phyloP scores from a whole-genome alignment of 2,113 vertebrate genomes.

The Panthera leo region DNA sequence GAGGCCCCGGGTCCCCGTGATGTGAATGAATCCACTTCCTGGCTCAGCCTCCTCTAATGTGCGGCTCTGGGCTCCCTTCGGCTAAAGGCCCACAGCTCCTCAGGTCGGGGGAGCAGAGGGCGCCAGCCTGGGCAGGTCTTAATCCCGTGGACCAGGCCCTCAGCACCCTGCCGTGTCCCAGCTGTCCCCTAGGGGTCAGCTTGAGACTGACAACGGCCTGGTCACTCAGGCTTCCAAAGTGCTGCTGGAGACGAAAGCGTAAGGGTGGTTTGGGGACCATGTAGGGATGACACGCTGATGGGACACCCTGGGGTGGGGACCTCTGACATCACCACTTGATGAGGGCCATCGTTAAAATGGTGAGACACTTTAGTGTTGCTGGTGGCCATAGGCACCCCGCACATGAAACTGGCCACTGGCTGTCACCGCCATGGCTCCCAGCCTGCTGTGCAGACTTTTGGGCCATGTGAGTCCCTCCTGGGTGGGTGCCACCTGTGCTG shows the following conservation, averaged over 20 bases:
- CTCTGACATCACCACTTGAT: not conserved
- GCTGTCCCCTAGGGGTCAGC: slow-evolving; percentile 74
- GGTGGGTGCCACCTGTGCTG: not conserved
- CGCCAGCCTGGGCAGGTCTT: not conserved
- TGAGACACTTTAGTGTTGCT: not conserved
- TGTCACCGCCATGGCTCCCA: not conserved
- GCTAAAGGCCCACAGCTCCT: not conserved
- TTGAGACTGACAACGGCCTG: not conserved
- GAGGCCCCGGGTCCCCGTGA: not conserved
- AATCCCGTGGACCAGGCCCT: not conserved
- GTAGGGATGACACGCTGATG: too few relatives aligned
- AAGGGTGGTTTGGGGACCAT: not conserved
- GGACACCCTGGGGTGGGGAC: not conserved
- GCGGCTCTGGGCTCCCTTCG: not conserved
- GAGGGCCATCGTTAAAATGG: not conserved
- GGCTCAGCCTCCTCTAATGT: not conserved
- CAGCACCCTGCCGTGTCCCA: slow-evolving; percentile 21
- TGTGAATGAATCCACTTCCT: not conserved
- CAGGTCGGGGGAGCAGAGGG: not conserved
- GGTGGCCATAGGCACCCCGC: not conserved
- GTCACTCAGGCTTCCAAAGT: not conserved
- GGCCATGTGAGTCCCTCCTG: rapidly evolving
- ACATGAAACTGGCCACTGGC: rapidly evolving
- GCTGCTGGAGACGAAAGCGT: not conserved
- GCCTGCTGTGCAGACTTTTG: not conserved